Percentiles rank a stretch among this genome's conserved stretches.
phyloP scores from a whole-genome alignment of 1,140 invertebrate species.

The Halesus radiatus region DNA sequence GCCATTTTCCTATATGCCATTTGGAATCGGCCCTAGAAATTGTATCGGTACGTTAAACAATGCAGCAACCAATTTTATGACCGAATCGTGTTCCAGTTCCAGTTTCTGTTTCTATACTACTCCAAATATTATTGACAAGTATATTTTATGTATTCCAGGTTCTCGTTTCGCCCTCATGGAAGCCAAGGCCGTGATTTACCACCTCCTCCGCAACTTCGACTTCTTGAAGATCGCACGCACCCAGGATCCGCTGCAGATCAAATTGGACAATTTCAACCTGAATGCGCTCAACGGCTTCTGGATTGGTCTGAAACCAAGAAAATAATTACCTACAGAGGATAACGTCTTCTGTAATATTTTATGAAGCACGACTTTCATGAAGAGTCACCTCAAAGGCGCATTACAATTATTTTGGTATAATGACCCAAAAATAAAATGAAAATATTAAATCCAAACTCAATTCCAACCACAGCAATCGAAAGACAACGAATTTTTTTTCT shows the following conservation, averaged over 20 bases:
- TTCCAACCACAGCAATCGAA: too few species aligned
- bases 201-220: slow-evolving; percentile 58
- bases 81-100: too few species aligned
- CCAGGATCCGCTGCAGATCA: slow-evolving; percentile 50
- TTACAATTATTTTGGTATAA: background rate
- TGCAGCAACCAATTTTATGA: too few species aligned
- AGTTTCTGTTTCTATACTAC: too few species aligned
- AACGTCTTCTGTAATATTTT: background rate
- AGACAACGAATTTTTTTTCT: too few species aligned
- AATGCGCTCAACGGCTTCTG: slow-evolving; percentile 59
- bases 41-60: slow-evolving; percentile 65
- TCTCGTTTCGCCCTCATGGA: slow-evolving; percentile 61
- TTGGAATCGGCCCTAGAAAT: slow-evolving; percentile 73
- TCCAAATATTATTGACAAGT: background rate
- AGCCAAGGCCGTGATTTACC: slow-evolving; percentile 59
- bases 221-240: slow-evolving; percentile 56
- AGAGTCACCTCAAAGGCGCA: background rate
- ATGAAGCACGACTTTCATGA: background rate
- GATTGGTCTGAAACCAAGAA: slow-evolving; percentile 57
- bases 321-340: background rate
- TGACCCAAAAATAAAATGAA: too few species aligned
- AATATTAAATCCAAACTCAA: too few species aligned
- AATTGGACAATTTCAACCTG: slow-evolving; percentile 10
- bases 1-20: slow-evolving; percentile 69
- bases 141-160: slow-evolving; percentile 49